Evolutionary conservation across 37 sponge, comb jelly and placozoan species (phyloP).

Genomic region (Theonella swinhoei): DNA sequence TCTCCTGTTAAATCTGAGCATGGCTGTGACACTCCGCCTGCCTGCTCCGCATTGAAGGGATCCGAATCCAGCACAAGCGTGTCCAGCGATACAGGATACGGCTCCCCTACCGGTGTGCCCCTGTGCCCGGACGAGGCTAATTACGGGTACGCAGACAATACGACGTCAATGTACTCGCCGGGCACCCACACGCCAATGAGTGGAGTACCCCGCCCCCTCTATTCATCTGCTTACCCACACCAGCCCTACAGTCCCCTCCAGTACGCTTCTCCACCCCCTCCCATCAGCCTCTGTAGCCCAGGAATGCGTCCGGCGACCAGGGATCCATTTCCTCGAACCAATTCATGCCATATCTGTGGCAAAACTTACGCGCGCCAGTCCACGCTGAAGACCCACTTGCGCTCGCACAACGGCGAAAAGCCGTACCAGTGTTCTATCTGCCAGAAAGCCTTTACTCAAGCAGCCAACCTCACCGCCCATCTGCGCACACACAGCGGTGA

Average conservation of each 20-base stretch:
- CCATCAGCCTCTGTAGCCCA: background rate
- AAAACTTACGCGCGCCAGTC: slow-evolving; percentile 79
- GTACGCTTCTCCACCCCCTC: slow-evolving; percentile 11
- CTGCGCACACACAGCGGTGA: slow-evolving; percentile 96
- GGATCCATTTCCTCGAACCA: slow-evolving; percentile 34
- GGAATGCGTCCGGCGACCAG: background rate
- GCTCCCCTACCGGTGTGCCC: background rate
- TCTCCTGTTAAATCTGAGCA: background rate
- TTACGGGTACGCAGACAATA: background rate
- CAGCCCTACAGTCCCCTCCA: slow-evolving; percentile 37
- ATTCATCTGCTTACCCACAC: slow-evolving; percentile 11
- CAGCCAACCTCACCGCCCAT: slow-evolving; percentile 95
- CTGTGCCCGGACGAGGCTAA: background rate
- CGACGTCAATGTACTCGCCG: background rate
- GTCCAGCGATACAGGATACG: background rate
- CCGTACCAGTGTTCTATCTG: slow-evolving; percentile 91
- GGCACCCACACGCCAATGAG: background rate
- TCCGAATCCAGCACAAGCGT: background rate
- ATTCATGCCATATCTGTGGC: slow-evolving; percentile 78
- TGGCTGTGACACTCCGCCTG: background rate
- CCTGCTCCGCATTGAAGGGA: background rate
- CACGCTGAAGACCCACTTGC: slow-evolving; percentile 89
- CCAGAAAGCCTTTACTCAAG: slow-evolving; percentile 91
- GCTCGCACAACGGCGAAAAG: slow-evolving; percentile 90
- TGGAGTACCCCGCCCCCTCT: slow-evolving; percentile 1